Conservation (phyloP, 2,888 invertebrate genomes). For the Pharmacophagus antenor region DNA sequence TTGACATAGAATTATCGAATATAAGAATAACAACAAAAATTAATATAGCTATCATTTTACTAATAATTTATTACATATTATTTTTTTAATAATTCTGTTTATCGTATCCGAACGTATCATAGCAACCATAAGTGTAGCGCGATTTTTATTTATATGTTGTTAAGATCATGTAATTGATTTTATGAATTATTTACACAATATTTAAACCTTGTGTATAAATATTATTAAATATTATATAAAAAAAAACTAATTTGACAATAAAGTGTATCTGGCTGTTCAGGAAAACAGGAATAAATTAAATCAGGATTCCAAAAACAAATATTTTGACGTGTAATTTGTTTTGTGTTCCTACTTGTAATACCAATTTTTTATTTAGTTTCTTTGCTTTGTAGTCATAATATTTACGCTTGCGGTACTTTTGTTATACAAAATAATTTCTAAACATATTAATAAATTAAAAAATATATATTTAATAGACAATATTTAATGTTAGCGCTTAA, state of each 20-base stretch:
- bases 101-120: conserved; percentile 27
- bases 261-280: conserved; percentile 37
- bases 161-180: conserved; percentile 62
- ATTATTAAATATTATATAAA: conserved; percentile 5
- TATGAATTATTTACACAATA: conserved; percentile 30
- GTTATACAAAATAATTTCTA: conserved; percentile 3
- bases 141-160: conserved; percentile 65
- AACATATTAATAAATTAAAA: not conserved
- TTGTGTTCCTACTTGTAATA: conserved; percentile 10
- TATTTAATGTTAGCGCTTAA: conserved; percentile 7
- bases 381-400: conserved; percentile 18
- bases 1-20: no score
- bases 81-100: not conserved
- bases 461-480: not conserved
- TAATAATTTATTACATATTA: not conserved
- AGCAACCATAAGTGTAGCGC: conserved; percentile 46
- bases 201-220: no score
- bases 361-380: conserved; percentile 20
- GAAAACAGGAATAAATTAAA: conserved; percentile 23
- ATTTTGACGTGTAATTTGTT: conserved; percentile 25
- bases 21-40: no score
- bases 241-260: not conserved
- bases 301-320: conserved; percentile 35
- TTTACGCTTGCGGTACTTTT: conserved; percentile 15
- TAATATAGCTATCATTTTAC: no score